phyloP scores from a whole-genome alignment of 2,113 vertebrate genomes.

The Ivindomyrus marchei region DNA sequence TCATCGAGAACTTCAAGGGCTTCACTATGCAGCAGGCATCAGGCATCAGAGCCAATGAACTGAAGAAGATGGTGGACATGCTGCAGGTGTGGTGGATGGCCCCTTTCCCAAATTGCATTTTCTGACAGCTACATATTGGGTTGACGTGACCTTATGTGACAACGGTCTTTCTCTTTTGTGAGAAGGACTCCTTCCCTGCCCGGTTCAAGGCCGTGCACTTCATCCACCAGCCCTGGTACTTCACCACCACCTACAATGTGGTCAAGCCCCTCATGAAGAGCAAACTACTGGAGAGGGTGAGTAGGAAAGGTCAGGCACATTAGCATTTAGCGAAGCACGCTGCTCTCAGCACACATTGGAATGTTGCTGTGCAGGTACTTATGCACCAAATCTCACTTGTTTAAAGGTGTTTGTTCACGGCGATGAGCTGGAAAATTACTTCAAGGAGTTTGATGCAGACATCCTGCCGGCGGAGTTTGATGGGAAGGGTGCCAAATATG shows the following conservation, averaged over 20 bases:
- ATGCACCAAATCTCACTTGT: conserved; percentile 1
- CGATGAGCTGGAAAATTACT: conserved; percentile 78
- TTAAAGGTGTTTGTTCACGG: conserved; percentile 84
- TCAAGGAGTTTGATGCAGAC: conserved; percentile 75
- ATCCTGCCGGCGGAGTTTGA: conserved; percentile 84
- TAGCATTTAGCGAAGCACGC: background rate
- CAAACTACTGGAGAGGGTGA: conserved; percentile 90
- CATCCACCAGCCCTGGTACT: conserved; percentile 97
- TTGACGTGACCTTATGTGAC: background rate
- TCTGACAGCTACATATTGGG: background rate
- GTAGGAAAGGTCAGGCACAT: conserved; percentile 23
- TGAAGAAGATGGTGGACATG: conserved; percentile 99
- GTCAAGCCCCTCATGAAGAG: conserved; percentile 95
- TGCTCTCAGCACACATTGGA: background rate
- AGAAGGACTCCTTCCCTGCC: conserved; percentile 91
- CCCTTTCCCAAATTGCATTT: background rate
- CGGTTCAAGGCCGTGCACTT: conserved; percentile 95
- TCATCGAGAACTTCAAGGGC: conserved; percentile 93
- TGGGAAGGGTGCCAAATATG: conserved; percentile 71
- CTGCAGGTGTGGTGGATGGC: conserved; percentile 70
- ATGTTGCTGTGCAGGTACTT: background rate
- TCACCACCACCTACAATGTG: conserved; percentile 94
- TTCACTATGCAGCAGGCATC: conserved; percentile 97
- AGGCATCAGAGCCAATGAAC: conserved; percentile 81
- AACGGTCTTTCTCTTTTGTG: conserved; percentile 13